Conservation (phyloP, 2,797 vertebrate genomes). For the Poecilia velifera region DNA sequence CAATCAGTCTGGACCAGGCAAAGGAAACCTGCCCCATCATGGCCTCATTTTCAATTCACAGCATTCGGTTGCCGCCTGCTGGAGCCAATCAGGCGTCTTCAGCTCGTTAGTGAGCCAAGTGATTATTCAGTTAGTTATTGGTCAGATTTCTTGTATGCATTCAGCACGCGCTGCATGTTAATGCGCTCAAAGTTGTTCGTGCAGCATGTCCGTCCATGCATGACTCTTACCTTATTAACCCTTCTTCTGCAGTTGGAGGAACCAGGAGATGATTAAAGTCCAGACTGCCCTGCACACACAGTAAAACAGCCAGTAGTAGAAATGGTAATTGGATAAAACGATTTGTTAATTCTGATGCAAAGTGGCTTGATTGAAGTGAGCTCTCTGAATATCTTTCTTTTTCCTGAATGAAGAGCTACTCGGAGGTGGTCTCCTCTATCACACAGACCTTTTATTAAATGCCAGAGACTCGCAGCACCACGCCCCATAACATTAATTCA, state of each 20-base stretch:
- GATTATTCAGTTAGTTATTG: conserved; percentile 16
- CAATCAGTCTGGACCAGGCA: conserved; percentile 30
- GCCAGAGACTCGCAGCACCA: conserved; percentile 69
- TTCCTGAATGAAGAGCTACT: conserved; percentile 37
- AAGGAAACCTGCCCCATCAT: conserved; percentile 21
- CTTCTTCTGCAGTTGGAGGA: conserved; percentile 13
- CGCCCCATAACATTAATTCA: conserved; percentile 62
- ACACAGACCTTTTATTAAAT: conserved; percentile 77
- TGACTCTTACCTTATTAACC: conserved; percentile 47
- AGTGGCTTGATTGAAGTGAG: conserved; percentile 35
- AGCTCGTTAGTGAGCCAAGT: background rate
- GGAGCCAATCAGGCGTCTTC: conserved; percentile 30
- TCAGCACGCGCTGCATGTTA: conserved; percentile 15
- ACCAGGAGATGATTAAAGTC: conserved; percentile 4
- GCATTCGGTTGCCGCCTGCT: conserved; percentile 16
- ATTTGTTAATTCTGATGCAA: conserved; percentile 18
- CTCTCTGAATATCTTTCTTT: conserved; percentile 21
- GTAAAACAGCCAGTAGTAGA: background rate
- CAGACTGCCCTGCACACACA: conserved; percentile 4
- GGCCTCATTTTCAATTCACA: conserved; percentile 32
- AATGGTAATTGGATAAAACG: conserved; percentile 29
- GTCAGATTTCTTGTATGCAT: conserved; percentile 16
- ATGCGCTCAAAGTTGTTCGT: conserved; percentile 27
- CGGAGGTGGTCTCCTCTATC: conserved; percentile 51
- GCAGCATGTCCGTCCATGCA: conserved; percentile 11